Evolutionary conservation across 2,888 invertebrate genomes (phyloP), one percentile per base, ranked within the genome.

Genomic region (Protophormia terraenovae): DNA sequence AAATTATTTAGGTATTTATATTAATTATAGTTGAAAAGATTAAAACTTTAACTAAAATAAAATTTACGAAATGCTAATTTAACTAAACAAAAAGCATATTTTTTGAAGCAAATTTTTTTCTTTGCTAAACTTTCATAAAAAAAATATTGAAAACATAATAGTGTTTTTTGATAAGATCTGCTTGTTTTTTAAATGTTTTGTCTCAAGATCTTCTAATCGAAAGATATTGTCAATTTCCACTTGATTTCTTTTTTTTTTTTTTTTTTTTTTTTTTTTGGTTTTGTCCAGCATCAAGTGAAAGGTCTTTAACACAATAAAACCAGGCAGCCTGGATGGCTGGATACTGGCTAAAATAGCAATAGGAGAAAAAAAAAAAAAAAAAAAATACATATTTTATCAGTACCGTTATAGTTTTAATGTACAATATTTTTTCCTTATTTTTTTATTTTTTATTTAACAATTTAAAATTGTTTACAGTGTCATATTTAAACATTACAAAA

Each of bases 401-500:
- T 47, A 55, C 80, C 80, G 80, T 80, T 80, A 80, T 58, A 80
- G 53, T 66, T 80, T 77, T 80, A 41, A n/a, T 41, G n/a, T 41
- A 41, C 14, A n/a, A 14, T 5, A n/a, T 41, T 41, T 6, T 60
- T 58, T 0, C 12, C 19, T 5, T 4, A 10, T n/a, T 47, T 50
- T 60, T 24, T 32, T n/a, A 32, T 2, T 12, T 55, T 67, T 67
- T 35, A 53, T 41, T 58, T 29, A 80, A 45, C 60, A 69, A 69
- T 69, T 76, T 64, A 4, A 64, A 71, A 76, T 76, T 77, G 69
- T 84, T 80, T 47, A 47, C 62, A 82, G 82, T 85, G 85, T 85
- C 85, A 85, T 85, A 85, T 85, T 82, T 79, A 82, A 83, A 83
- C 82, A 83, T 83, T 76, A 83, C 82, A 83, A 83, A 83, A 83